Evolutionary conservation across 2,113 vertebrate genomes (phyloP).

Genomic region (Otolemur garnettii): DNA sequence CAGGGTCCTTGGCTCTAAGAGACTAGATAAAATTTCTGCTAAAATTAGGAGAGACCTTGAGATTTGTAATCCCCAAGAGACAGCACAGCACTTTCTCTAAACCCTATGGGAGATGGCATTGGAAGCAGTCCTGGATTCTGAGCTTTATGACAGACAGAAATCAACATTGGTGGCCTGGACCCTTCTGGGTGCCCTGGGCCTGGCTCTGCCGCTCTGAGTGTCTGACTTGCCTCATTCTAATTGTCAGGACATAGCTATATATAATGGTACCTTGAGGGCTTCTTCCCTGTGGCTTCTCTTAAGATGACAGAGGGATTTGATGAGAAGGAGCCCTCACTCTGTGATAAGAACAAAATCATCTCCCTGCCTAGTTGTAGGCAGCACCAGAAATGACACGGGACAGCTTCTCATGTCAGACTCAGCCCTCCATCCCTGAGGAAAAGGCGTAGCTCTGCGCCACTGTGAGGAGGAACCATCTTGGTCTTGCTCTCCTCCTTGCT

Average conservation of each 20-base stretch:
- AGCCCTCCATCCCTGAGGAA: background rate
- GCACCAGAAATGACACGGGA: background rate
- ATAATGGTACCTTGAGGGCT: background rate
- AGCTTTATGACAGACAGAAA: background rate
- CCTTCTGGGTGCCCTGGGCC: background rate
- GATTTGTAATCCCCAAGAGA: background rate
- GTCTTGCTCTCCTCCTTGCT: background rate
- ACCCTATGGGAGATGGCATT: background rate
- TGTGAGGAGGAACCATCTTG: rapidly evolving
- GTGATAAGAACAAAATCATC: background rate
- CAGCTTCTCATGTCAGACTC: background rate
- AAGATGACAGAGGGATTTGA: background rate
- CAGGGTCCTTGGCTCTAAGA: background rate
- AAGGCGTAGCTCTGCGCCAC: background rate
- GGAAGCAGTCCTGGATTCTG: rapidly evolving
- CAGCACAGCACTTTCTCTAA: background rate
- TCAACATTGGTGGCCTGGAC: background rate
- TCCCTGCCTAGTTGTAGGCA: background rate
- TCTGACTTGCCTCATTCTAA: background rate
- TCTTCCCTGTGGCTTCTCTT: background rate
- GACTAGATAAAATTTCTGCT: background rate
- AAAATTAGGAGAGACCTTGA: background rate
- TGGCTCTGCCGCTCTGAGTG: background rate
- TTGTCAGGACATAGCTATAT: background rate
- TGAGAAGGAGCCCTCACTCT: background rate